Conservation (phyloP, 2,113 vertebrate species). For the Pseudopipra pipra region DNA sequence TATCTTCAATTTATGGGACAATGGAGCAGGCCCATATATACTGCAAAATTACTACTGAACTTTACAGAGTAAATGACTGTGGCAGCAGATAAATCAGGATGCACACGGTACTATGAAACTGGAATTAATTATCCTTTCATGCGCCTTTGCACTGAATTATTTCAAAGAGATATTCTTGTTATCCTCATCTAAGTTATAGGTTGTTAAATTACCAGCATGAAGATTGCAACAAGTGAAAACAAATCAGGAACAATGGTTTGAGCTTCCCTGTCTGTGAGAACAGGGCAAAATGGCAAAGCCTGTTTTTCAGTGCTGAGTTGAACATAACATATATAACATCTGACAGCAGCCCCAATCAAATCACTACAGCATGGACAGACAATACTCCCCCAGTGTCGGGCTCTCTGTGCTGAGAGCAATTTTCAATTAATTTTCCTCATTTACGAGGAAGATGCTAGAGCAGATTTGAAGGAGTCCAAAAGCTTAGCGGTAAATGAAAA, state of each 20-base stretch:
- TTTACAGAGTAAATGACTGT: background rate
- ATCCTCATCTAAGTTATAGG: background rate
- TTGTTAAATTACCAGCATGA: background rate
- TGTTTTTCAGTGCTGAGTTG: background rate
- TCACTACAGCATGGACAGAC: background rate
- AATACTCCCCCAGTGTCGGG: background rate
- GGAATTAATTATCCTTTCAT: constrained; percentile 8
- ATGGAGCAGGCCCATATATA: background rate
- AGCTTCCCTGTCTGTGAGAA: constrained; percentile 10
- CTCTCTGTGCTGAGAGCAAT: background rate
- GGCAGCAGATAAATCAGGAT: constrained; percentile 19
- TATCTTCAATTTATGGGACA: background rate
- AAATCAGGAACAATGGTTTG: constrained; percentile 35
- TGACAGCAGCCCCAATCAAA: constrained; percentile 61
- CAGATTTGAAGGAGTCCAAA: background rate
- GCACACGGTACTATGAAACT: background rate
- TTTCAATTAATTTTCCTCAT: constrained; percentile 47
- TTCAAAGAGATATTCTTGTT: background rate
- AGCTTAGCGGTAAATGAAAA: background rate
- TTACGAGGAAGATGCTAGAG: background rate
- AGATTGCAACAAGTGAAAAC: constrained; percentile 20
- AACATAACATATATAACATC: constrained; percentile 50
- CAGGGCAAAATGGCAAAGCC: constrained; percentile 9
- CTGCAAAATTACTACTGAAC: constrained; percentile 4
- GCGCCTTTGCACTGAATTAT: background rate